Base-by-base conservation (phyloP, 2,888 invertebrate genomes). In the Tachina grossa region DNA sequence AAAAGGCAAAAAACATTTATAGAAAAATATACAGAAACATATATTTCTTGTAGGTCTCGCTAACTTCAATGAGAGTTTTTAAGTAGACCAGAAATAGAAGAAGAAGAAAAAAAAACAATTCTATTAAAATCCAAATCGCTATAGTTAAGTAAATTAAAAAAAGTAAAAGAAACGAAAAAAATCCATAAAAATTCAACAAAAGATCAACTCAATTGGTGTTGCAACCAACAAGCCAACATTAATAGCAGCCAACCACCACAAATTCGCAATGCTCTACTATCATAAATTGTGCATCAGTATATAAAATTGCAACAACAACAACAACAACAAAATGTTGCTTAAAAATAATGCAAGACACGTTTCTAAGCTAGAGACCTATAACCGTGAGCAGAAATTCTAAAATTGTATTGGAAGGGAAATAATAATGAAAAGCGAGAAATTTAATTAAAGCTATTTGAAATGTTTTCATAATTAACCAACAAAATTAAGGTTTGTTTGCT, bases 381-480 rank as follows among this genome's bases (percentile, higher is more conserved):
- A 80, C 85, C 85, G 85, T 85, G 85, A 85, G 85, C 85, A 83
- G 83, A 85, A 85, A 82, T 80, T 80, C 76, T 83, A 76, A 84
- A 83, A 83, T n/a, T 11, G 39, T n/a, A 39, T 45, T 9, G 55
- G 47, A 45, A 53, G 53, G 51, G 45, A 69, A 61, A 51, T 16
- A 53, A 31, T 13, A 31, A 47, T 57, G 51, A 79, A 79, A 72
- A 13, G 19, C 49, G 55, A 71, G 45, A 55, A 71, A 79, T 55
- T 55, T 55, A 79, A 79, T 63, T 71, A 71, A 79, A 65, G 39
- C 43, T n/a, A 61, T 61, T 69, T 61, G 43, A 19, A 61, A 69
- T 61, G 31, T 45, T 69, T 61, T 59, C 9, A 57, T 55, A 76
- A 55, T 57, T 77, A 19, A 57, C 41, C n/a, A 51, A 68, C 47